Percentiles rank a stretch among this genome's conserved stretches.
These are phyloP conservation scores for Drosophila acutilabella DNA, from an alignment of 2,888 invertebrate species.

Conservation along the genomic window DNA sequence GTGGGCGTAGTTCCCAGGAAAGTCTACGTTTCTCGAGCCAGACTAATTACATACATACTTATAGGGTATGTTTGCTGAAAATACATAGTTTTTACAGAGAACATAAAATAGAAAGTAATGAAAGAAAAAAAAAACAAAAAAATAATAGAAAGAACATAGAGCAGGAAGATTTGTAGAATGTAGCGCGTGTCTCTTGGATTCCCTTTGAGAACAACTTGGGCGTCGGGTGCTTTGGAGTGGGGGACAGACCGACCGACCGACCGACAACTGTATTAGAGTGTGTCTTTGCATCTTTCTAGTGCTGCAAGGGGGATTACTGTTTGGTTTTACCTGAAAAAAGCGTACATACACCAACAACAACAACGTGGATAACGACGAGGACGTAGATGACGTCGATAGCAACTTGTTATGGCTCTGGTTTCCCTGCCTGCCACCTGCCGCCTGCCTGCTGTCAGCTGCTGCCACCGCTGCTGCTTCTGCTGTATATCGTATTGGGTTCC, in stretches of 20 bases:
- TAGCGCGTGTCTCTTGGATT: conserved; percentile 83
- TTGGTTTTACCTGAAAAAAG: conserved; percentile 54
- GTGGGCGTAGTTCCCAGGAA: conserved; percentile 12
- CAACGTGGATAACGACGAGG: conserved; percentile 49
- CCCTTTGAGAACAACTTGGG: conserved; percentile 82
- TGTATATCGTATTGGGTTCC: conserved; percentile 80
- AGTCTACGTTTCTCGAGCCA: conserved; percentile 15
- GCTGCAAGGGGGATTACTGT: conserved; percentile 13
- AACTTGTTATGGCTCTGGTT: conserved; percentile 32
- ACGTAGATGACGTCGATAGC: conserved; percentile 14
- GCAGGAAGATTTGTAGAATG: conserved; percentile 38
- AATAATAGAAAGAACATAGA: conserved; percentile 16
- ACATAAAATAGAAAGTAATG: conserved; percentile 12
- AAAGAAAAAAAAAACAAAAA: conserved; percentile 33
- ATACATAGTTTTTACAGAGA: conserved; percentile 22
- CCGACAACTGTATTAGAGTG: conserved; percentile 14
- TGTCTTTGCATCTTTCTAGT: conserved; percentile 14
- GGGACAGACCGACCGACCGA: conserved; percentile 18
- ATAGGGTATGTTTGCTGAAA: conserved; percentile 24
- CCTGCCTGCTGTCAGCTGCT: conserved; percentile 27
- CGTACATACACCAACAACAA: conserved; percentile 64
- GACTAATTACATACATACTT: conserved; percentile 10
- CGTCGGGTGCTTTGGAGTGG: conserved; percentile 29
- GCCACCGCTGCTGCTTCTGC: conserved; percentile 45
- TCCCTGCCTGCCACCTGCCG: conserved; percentile 41